A percentile compares a stretch with the other conserved stretches of the same genome.
These are phyloP conservation scores for Plemyria rubiginata DNA, from an alignment of 2,888 invertebrate species.

Conservation along the genomic window DNA sequence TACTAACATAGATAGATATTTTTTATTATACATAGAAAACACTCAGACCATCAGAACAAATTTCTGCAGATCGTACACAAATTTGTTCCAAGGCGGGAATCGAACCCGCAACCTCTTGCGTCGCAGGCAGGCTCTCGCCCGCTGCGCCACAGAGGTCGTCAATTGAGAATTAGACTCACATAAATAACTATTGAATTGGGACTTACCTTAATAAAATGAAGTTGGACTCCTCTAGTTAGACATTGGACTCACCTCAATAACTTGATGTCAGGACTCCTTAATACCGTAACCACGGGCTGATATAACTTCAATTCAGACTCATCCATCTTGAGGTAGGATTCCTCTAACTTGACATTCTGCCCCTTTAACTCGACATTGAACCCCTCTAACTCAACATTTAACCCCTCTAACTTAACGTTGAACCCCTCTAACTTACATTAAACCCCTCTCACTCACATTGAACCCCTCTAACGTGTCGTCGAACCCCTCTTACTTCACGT, in stretches of 20 bases:
- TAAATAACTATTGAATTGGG: neutral
- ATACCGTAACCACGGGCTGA: too few relatives aligned
- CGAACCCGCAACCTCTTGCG: too few relatives aligned
- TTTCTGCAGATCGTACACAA: too few relatives aligned
- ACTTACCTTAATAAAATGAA: neutral
- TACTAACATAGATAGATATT: too few relatives aligned
- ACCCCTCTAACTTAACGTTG: neutral
- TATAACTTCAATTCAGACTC: too few relatives aligned
- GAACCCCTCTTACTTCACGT: neutral
- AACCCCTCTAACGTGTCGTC: neutral
- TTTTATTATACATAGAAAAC: too few relatives aligned
- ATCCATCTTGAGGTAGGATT: conserved; percentile 57
- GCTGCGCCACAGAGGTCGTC: too few relatives aligned
- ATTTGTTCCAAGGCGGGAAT: too few relatives aligned
- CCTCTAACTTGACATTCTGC: neutral
- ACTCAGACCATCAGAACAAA: too few relatives aligned
- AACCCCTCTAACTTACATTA: neutral
- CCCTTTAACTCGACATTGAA: neutral
- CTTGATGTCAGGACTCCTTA: too few relatives aligned
- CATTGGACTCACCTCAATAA: neutral
- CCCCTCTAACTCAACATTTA: neutral
- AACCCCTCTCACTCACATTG: conserved; percentile 3
- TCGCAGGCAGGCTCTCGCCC: too few relatives aligned
- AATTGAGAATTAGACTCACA: too few relatives aligned
- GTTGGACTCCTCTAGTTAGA: conserved; percentile 35